Base-by-base conservation (phyloP, 2,888 invertebrate species). In the Eueremaeus valkanovi region DNA sequence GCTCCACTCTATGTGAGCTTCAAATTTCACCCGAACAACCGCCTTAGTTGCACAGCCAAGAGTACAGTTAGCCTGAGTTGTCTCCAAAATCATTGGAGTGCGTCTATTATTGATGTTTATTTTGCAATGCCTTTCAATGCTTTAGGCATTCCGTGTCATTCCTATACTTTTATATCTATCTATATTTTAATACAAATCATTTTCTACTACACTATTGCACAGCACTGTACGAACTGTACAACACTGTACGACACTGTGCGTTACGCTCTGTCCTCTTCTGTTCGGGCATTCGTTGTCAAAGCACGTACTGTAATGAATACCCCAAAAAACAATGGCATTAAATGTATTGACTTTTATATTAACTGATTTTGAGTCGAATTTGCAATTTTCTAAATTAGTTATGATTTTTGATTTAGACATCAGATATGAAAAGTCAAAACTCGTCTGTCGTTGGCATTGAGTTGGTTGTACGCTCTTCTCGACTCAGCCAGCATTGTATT, bases 81-180 rank as follows among this genome's bases (percentile, higher is more conserved):
- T 21, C 21, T 51, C 51, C 18, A 51, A 51, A 51, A 58, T 61
- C 61, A 61, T 61, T 61, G 31, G 29, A 61, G 31, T 61, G 61
- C 29, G 61, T 29, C 61, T 61, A 61, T 61, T 61, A 31, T 61
- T 61, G 8, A 61, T 61, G 61, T 61, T 61, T 61, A 61, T 61
- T 61, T 33, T 61, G 29, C 61, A 31, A 1, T 8, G 33, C 31
- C 61, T 29, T 29, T n/a, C 18, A 33, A 11, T 16, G 33, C 31
- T 29, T 13, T 31, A 61, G 61, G 31, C 61, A 31, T 31, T 61
- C 13, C 21, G n/a, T 51, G 45, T 45, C 18, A 45, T 40, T n/a
- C n/a, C n/a, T n/a, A n/a, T n/a, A n/a, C n/a, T n/a, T n/a, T n/a
- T n/a, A n/a, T n/a, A n/a, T n/a, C n/a, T n/a, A n/a, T n/a, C n/a